Evolutionary conservation across 2,113 vertebrate species (phyloP).

Genomic region (Telmatochromis brichardi): DNA sequence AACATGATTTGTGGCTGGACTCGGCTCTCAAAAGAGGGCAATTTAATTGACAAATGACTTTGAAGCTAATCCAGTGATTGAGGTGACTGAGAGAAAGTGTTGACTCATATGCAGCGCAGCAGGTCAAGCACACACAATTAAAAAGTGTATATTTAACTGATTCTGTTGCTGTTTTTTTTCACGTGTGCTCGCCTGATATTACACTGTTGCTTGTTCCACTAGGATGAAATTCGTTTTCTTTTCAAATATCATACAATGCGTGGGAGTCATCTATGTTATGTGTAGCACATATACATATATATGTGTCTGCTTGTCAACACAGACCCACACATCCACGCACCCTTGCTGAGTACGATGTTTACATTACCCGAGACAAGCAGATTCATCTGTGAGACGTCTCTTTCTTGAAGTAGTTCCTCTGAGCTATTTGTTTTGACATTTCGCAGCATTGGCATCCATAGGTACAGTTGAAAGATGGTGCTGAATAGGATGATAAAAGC

Average conservation of each 20-base stretch:
- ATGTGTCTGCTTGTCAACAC: neutral
- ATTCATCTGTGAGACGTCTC: neutral
- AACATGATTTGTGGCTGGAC: constrained; percentile 37
- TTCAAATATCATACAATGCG: neutral
- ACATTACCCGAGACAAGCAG: constrained; percentile 6
- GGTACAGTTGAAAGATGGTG: constrained; percentile 41
- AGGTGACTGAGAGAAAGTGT: neutral
- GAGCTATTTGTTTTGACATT: constrained; percentile 38
- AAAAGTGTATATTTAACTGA: neutral
- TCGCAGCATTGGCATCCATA: neutral
- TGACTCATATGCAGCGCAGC: neutral
- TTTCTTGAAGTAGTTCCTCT: neutral
- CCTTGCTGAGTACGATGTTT: neutral
- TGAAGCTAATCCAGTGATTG: constrained; percentile 48
- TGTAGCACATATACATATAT: neutral
- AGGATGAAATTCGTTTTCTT: neutral
- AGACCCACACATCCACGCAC: neutral
- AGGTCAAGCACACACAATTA: neutral
- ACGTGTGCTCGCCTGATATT: neutral
- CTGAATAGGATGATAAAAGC: constrained; percentile 37
- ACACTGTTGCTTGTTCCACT: neutral
- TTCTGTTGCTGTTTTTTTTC: neutral
- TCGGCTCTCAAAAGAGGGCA: constrained; percentile 13
- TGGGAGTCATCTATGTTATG: neutral
- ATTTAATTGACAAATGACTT: constrained; percentile 49